Evolutionary conservation across 2,113 vertebrate genomes (phyloP).

Genomic region (Lucifuga dentata): DNA sequence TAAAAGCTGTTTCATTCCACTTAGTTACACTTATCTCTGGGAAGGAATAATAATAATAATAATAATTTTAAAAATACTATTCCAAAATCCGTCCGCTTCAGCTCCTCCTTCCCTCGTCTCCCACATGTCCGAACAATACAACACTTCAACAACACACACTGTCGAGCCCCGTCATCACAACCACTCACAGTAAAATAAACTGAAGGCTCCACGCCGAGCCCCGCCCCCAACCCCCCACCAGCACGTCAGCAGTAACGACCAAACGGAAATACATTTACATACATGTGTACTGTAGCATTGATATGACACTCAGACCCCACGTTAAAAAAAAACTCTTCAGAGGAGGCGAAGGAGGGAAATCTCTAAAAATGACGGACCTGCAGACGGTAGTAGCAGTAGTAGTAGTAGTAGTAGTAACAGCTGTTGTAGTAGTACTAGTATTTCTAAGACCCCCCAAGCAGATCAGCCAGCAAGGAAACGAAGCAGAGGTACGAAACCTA

Average conservation of each 20-base stretch:
- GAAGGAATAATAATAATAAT: conserved; percentile 67
- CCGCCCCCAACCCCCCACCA: conserved; percentile 14
- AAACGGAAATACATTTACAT: conserved; percentile 91
- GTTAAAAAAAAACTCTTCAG: conserved; percentile 25
- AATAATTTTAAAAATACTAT: conserved; percentile 79
- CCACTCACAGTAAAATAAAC: conserved; percentile 80
- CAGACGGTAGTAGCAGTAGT: conserved; percentile 59
- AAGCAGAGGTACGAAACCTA: conserved; percentile 47
- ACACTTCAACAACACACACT: conserved; percentile 73
- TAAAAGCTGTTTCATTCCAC: conserved; percentile 73
- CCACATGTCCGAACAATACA: conserved; percentile 77
- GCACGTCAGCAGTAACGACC: conserved; percentile 86
- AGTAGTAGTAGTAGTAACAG: conserved; percentile 48
- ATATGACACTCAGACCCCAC: conserved; percentile 83
- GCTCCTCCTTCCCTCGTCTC: conserved; percentile 33
- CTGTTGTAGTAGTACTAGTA: conserved; percentile 50
- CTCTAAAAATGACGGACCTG: conserved; percentile 60
- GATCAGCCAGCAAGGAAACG: conserved; percentile 43
- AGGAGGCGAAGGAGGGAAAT: conserved; percentile 17
- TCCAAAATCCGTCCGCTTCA: conserved; percentile 62
- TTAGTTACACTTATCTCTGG: conserved; percentile 73
- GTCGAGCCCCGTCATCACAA: conserved; percentile 74
- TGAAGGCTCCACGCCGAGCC: conserved; percentile 50
- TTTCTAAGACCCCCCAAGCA: conserved; percentile 43
- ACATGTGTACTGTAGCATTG: conserved; percentile 85